Percentiles rank a stretch among this genome's conserved stretches.
These are phyloP conservation scores for Sciurus niger DNA, from an alignment of 2,113 vertebrate genomes.

Conservation along the genomic window DNA sequence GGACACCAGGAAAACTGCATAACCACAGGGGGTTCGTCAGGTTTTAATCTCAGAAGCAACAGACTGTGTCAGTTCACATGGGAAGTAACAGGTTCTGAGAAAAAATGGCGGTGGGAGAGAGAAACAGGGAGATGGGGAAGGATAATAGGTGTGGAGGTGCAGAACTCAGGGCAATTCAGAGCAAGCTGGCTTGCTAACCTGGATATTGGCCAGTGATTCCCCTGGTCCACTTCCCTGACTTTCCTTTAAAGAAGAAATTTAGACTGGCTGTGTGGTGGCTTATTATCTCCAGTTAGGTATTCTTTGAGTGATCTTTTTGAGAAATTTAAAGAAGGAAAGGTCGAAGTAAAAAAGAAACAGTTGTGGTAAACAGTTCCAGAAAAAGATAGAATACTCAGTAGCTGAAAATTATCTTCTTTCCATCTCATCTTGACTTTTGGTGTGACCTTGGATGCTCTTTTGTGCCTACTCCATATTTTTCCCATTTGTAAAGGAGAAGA, in stretches of 20 bases:
- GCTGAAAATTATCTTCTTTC: constrained; percentile 4
- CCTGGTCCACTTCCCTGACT: not conserved
- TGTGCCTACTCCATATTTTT: not conserved
- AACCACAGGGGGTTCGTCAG: not conserved
- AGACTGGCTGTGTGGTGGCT: not conserved
- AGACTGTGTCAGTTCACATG: not conserved
- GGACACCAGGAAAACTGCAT: not conserved
- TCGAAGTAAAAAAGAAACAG: not conserved
- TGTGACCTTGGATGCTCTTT: not conserved
- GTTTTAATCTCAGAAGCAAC: not conserved
- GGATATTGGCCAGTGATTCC: not conserved
- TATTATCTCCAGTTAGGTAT: not conserved
- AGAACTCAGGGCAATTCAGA: not conserved
- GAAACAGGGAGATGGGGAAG: not conserved
- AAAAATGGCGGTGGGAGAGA: not conserved
- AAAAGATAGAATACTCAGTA: not conserved
- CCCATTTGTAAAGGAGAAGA: constrained; percentile 3
- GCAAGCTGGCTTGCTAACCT: not conserved
- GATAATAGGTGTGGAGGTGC: not conserved
- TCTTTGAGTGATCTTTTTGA: constrained; percentile 11
- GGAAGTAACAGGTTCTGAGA: not conserved
- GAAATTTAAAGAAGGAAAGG: not conserved
- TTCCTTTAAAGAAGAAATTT: not conserved
- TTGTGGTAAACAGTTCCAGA: not conserved
- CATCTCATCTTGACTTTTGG: not conserved